Conservation (phyloP, 1,140 invertebrate genomes). For the Drosophila carrolli region DNA sequence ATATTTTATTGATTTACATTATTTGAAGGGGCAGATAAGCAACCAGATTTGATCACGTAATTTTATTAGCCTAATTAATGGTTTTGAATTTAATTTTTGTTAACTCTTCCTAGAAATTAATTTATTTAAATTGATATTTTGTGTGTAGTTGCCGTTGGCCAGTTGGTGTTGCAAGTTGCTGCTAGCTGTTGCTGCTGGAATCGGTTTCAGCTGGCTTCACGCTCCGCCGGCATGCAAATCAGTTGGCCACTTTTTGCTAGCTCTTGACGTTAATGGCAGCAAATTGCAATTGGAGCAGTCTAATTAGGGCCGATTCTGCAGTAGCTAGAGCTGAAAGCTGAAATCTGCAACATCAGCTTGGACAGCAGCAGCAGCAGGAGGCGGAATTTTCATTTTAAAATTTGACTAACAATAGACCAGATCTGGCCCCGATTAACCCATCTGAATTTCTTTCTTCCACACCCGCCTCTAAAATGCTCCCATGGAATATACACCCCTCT, state of each 20-base stretch:
- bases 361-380: conserved; percentile 38
- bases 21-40: too few species aligned
- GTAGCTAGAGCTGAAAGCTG: conserved; percentile 44
- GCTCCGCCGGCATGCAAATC: conserved; percentile 76
- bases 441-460: conserved; percentile 36
- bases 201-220: conserved; percentile 65
- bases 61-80: too few species aligned
- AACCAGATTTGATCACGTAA: too few species aligned
- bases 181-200: conserved; percentile 36
- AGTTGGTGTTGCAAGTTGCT: conserved; percentile 23
- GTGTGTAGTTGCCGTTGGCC: conserved; percentile 10
- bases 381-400: conserved; percentile 13
- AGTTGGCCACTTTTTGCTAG: conserved; percentile 62
- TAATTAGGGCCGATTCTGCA: conserved; percentile 62
- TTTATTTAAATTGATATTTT: not conserved
- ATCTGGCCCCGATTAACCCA: conserved; percentile 42
- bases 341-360: conserved; percentile 27
- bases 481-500: conserved; percentile 42
- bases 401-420: conserved; percentile 44
- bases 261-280: conserved; percentile 78
- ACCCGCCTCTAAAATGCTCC: conserved; percentile 29
- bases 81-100: not conserved
- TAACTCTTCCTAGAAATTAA: not conserved
- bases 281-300: conserved; percentile 72
- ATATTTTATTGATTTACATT: too few species aligned